Conservation (phyloP, 92 coral and sea anemone genomes). For the Paragorgia papillata region DNA sequence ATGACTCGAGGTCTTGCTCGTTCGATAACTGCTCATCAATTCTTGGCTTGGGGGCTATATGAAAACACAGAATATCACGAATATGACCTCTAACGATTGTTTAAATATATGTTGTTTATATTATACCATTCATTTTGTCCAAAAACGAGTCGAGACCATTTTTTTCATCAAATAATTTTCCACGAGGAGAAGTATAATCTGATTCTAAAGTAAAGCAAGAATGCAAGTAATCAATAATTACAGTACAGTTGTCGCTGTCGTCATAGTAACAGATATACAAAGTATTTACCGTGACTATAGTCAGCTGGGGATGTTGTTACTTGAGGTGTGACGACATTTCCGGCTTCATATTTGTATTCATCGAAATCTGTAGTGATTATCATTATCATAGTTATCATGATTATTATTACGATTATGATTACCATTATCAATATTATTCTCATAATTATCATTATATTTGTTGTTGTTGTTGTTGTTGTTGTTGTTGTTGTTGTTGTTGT, state of each 20-base stretch:
- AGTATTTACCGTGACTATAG: constrained; percentile 1
- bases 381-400: no score
- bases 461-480: no score
- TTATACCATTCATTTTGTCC: constrained; percentile 32
- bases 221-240: no score
- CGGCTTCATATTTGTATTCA: constrained; percentile 29
- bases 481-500: no score
- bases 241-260: no score
- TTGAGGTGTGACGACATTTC: constrained; percentile 32
- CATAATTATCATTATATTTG: no score
- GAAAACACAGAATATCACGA: background rate
- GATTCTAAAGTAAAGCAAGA: background rate
- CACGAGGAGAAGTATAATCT: constrained; percentile 26
- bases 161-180: constrained; percentile 9
- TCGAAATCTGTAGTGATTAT: constrained; percentile 15
- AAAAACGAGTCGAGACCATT: background rate
- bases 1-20: constrained; percentile 7
- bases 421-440: no score
- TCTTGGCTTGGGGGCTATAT: background rate
- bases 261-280: no score
- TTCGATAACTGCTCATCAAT: constrained; percentile 1
- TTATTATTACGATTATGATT: no score
- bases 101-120: background rate
- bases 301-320: constrained; percentile 1
- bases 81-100: background rate